Evolutionary conservation across 2,888 invertebrate genomes (phyloP), one percentile per base, ranked within the genome.

Genomic region (Sylvicola fuscatus): DNA sequence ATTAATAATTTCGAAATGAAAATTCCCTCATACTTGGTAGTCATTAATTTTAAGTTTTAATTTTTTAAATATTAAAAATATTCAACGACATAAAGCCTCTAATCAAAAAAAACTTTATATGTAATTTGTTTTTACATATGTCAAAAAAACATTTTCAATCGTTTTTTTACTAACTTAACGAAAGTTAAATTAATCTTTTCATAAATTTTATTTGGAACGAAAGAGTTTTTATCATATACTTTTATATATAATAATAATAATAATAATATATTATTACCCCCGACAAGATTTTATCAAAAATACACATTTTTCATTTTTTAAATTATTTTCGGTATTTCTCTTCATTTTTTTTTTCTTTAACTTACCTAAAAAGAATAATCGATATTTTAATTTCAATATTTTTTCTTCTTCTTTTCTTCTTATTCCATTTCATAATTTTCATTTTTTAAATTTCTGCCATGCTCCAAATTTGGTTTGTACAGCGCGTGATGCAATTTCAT

Each of bases 231-330:
- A 21, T 21, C 21, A 21, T 21, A 21, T 21, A 21, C 21, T 21
- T 21, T 21, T 21, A 6, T 17, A 17, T 33, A 27, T 15, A 15
- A 32, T 8, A n/a, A 32, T 17, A 32, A 32, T n/a, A 14, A 13
- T 32, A 11, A 32, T 33, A 33, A n/a, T 32, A 21, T 21, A 21
- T 21, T 33, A 32, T 37, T 36, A 38, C 27, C 58, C 60, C 59
- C 61, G 59, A 66, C 66, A 67, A 68, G 66, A 67, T 64, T 62
- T 66, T 70, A 68, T 68, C 68, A 70, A 68, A 68, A 68, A 68
- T 69, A 68, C 64, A 65, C 65, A 64, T 62, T 61, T 62, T 61
- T 60, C 21, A 21, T 21, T 21, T 21, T 21, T 21, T 21, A 21
- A 21, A 21, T 21, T 21, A 21, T 21, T 21, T 21, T 21, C 21